These are phyloP conservation scores for Nymphalis io DNA, from an alignment of 1,140 invertebrate genomes.

Conservation along the genomic window DNA sequence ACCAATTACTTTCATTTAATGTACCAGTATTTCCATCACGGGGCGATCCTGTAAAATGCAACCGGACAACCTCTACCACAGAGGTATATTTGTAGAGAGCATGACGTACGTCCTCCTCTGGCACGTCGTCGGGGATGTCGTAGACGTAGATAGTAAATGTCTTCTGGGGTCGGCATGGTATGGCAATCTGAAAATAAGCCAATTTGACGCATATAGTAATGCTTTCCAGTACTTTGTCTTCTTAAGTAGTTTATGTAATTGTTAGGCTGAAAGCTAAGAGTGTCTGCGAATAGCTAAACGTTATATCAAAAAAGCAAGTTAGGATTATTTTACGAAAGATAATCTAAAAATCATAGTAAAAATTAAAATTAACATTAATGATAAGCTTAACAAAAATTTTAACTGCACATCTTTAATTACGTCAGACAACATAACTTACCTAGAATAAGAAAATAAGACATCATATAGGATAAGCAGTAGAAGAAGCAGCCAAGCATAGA, in stretches of 20 bases:
- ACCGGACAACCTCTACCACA: conserved; percentile 87
- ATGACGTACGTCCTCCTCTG: conserved; percentile 90
- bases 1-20: neutral
- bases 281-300: no score
- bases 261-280: no score
- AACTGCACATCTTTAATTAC: neutral
- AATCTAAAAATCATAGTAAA: no score
- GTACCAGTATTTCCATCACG: conserved; percentile 65
- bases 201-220: no score
- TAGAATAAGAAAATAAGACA: neutral
- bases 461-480: conserved; percentile 18
- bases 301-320: no score
- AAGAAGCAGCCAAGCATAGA: conserved; percentile 26
- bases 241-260: no score
- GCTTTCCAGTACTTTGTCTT: no score
- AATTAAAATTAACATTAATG: neutral
- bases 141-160: conserved; percentile 90
- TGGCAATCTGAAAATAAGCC: conserved; percentile 83
- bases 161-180: conserved; percentile 90
- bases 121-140: conserved; percentile 90
- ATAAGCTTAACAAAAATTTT: neutral
- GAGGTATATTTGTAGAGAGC: conserved; percentile 90
- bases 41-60: conserved; percentile 73
- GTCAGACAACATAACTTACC: neutral
- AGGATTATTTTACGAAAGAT: no score